phyloP scores from a whole-genome alignment of 2,888 invertebrate species.

The Selenia dentaria region DNA sequence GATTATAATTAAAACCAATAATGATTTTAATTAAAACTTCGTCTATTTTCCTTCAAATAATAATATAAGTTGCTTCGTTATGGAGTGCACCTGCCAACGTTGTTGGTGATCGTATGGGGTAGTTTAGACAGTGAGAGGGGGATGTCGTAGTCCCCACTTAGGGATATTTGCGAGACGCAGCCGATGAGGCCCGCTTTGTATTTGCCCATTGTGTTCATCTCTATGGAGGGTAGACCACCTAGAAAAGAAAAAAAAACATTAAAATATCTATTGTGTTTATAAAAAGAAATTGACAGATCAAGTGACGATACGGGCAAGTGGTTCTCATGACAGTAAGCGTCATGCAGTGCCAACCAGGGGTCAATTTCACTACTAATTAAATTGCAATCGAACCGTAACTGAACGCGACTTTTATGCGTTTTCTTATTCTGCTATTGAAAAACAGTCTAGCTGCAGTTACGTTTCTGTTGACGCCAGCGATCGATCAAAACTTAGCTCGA shows the following conservation, averaged over 20 bases:
- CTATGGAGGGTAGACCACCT: conserved; percentile 93
- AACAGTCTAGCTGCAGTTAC: too few relatives aligned
- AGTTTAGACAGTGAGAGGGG: conserved; percentile 88
- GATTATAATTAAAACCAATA: neutral
- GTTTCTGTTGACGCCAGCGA: too few relatives aligned
- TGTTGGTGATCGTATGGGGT: conserved; percentile 85
- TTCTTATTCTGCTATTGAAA: too few relatives aligned
- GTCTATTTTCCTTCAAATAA: neutral
- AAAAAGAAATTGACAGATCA: too few relatives aligned
- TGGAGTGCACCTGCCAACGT: conserved; percentile 75
- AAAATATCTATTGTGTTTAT: too few relatives aligned
- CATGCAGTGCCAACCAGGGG: too few relatives aligned
- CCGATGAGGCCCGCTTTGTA: conserved; percentile 91
- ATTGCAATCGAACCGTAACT: too few relatives aligned
- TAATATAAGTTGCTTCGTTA: conserved; percentile 39
- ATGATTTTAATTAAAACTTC: neutral
- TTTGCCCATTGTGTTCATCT: conserved; percentile 87
- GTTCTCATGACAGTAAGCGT: too few relatives aligned
- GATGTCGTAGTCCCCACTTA: conserved; percentile 92
- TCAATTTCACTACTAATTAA: too few relatives aligned
- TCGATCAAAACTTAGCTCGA: too few relatives aligned
- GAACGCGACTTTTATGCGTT: too few relatives aligned
- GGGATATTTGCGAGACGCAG: conserved; percentile 92
- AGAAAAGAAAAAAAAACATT: conserved; percentile 33
- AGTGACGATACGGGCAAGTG: too few relatives aligned